Evolutionary conservation across 2,797 vertebrate species (phyloP), one percentile per base, ranked within the genome.

Genomic region (Dendrocincla tyrannina): DNA sequence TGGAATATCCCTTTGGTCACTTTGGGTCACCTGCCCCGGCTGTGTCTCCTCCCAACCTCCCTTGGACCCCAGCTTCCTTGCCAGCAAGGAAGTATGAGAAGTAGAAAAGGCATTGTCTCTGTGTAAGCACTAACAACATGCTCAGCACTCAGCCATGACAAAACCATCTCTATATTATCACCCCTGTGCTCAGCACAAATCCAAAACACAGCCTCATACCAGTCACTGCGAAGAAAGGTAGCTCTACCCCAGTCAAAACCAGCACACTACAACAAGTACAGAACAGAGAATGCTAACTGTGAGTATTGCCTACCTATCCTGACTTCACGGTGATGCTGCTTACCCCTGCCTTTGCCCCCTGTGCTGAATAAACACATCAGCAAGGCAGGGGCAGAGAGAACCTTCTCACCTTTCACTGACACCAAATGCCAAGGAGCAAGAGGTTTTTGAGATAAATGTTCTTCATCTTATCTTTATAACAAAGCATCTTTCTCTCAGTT

Each of bases 31-130:
- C 70, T 62, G 22, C 49, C 55, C 63, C 3, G 17, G 24, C 37
- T 52, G 30, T 28, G 32, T 10, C 15, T 42, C 11, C 37, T 17
- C 9, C 8, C 58, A 62, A 0, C 8, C 59, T 5, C 37, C 25
- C 58, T 27, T 37, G 18, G 47, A 50, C 11, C 11, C 32, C 41
- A n/a, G 9, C 52, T 20, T 55, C 62, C 47, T 60, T 6, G 8
- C 17, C 22, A 55, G 15, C 3, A 6, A 5, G 39, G 14, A 22
- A 23, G 17, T 7, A 32, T 0, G 2, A 82, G 5, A 27, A 49
- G 16, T 18, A 82, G 32, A 13, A n/a, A 59, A 20, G 15, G 6
- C 16, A 13, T 37, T 56, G 42, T 27, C 49, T 76, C 23, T 56
- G 32, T n/a, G 32, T 20, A 17, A 74, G 7, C 11, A 0, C 62